Conservation (phyloP, 2,888 invertebrate genomes). For the Beris chalybata region DNA sequence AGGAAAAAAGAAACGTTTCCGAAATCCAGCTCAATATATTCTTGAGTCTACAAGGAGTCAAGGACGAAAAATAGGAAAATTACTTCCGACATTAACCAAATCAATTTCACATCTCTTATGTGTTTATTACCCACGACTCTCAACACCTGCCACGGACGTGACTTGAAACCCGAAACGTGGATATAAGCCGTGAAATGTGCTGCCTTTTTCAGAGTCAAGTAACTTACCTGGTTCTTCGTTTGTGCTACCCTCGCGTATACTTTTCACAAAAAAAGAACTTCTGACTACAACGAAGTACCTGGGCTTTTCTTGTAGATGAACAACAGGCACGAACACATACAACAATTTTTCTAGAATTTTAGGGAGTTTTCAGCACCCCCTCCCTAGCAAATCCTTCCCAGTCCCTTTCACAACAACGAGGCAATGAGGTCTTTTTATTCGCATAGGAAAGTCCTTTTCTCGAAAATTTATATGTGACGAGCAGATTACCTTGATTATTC, state of each 20-base stretch:
- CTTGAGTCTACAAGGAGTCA: too few relatives aligned
- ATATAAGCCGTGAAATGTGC: slow-evolving; percentile 2
- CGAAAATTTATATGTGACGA: not conserved
- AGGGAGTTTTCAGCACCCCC: too few relatives aligned
- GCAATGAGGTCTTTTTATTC: not conserved
- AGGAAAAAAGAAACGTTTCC: too few relatives aligned
- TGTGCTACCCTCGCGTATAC: not conserved
- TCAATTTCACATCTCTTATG: slow-evolving; percentile 31
- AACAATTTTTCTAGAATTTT: too few relatives aligned
- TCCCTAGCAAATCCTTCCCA: too few relatives aligned
- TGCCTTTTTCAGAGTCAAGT: not conserved
- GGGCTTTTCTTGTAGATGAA: not conserved
- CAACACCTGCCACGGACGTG: slow-evolving; percentile 29
- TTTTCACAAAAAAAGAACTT: not conserved
- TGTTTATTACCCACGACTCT: slow-evolving; percentile 27
- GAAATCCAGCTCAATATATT: too few relatives aligned
- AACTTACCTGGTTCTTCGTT: not conserved
- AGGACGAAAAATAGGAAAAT: slow-evolving; percentile 13
- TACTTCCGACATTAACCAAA: slow-evolving; percentile 29
- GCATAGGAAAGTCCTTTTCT: not conserved
- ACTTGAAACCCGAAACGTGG: slow-evolving; percentile 20
- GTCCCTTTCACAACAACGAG: too few relatives aligned
- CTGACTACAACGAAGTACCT: not conserved
- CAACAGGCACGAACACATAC: too few relatives aligned
- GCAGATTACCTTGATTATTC: too few relatives aligned